Conservation (phyloP, 2,888 invertebrate genomes). For the Rhopalosiphum nymphaeae region DNA sequence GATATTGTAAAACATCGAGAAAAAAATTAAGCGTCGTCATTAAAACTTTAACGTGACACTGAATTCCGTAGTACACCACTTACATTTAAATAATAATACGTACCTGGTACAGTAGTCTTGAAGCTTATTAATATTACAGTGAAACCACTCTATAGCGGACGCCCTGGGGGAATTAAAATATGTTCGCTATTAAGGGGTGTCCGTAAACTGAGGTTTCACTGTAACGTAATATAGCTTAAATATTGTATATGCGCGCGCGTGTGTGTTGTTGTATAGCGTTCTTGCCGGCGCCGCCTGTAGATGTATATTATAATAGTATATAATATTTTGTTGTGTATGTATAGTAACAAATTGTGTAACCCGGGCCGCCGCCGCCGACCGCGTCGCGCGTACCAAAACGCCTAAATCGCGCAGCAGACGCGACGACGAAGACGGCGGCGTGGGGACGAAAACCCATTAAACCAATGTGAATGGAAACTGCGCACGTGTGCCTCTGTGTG, state of each 20-base stretch:
- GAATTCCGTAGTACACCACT: not conserved
- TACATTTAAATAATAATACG: not conserved
- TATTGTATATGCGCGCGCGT: not conserved
- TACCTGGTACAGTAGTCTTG: not conserved
- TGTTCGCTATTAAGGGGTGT: not conserved
- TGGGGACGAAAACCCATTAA: constrained; percentile 36
- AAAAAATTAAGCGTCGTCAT: not conserved
- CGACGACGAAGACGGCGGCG: not conserved
- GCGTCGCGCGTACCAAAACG: not conserved
- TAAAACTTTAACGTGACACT: not conserved
- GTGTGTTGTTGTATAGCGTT: not conserved
- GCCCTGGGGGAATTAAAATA: not conserved
- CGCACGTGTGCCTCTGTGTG: not conserved
- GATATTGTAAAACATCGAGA: not conserved
- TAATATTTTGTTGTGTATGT: not conserved
- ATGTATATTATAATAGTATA: not conserved
- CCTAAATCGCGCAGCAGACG: not conserved
- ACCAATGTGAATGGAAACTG: constrained; percentile 16
- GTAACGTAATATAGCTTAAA: not conserved
- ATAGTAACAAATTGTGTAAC: not conserved
- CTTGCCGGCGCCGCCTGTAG: not conserved
- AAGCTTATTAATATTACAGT: not conserved
- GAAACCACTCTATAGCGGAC: not conserved
- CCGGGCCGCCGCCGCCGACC: not conserved
- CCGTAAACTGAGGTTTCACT: not conserved